phyloP scores from a whole-genome alignment of 2,888 invertebrate genomes.

The Callosobruchus maculatus region DNA sequence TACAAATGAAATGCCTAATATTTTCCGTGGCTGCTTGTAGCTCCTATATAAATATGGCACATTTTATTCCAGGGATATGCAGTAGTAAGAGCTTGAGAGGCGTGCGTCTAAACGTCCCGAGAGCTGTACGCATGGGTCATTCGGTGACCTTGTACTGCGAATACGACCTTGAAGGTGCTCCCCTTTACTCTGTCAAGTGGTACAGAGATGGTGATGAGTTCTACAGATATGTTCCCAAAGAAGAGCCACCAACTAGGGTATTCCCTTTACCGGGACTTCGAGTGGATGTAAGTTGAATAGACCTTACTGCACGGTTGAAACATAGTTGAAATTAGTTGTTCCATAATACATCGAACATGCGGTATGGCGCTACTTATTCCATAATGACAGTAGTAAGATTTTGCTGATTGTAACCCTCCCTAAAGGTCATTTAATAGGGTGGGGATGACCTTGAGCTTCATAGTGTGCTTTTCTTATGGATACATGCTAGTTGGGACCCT shows the following conservation, averaged over 20 bases:
- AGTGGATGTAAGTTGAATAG: constrained; percentile 62
- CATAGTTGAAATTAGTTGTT: too few relatives aligned
- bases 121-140: constrained; percentile 46
- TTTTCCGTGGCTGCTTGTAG: too few relatives aligned
- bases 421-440: too few relatives aligned
- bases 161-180: constrained; percentile 51
- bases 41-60: background rate
- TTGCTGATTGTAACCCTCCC: too few relatives aligned
- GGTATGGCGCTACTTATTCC: too few relatives aligned
- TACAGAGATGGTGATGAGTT: constrained; percentile 71
- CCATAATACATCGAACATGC: too few relatives aligned
- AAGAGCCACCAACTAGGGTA: constrained; percentile 65
- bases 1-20: too few relatives aligned
- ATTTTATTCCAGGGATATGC: constrained; percentile 40
- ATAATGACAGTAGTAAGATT: too few relatives aligned
- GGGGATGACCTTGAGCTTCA: too few relatives aligned
- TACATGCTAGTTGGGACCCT: too few relatives aligned
- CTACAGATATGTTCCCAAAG: constrained; percentile 71
- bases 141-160: constrained; percentile 47
- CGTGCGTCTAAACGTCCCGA: constrained; percentile 43
- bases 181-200: constrained; percentile 74
- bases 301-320: too few relatives aligned
- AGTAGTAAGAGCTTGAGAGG: constrained; percentile 41
- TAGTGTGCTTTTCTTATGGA: too few relatives aligned
- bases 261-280: constrained; percentile 65